phyloP scores from a whole-genome alignment of 2,888 invertebrate species.

The Onchidella celtica region DNA sequence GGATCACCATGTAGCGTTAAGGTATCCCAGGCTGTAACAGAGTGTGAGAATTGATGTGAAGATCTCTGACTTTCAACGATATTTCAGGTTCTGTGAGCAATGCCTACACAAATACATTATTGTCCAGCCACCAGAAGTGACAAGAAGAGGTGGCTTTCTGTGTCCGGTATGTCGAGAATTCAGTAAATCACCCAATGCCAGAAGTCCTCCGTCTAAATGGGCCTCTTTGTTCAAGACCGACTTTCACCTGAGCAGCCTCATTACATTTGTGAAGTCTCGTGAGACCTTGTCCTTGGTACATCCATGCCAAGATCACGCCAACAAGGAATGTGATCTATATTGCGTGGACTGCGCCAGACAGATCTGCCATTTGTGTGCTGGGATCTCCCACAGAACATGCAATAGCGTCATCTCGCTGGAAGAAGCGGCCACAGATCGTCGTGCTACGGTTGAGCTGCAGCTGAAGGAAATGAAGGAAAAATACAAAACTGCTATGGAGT shows the following conservation, averaged over 20 bases:
- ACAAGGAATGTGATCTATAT: slow-evolving; percentile 50
- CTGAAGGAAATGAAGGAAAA: background rate
- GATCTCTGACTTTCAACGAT: no score
- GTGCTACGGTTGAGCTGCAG: slow-evolving; percentile 23
- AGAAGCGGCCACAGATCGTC: slow-evolving; percentile 46
- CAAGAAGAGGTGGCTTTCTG: slow-evolving; percentile 43
- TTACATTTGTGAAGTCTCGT: slow-evolving; percentile 39
- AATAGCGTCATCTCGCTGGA: slow-evolving; percentile 44
- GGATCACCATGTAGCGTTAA: no score
- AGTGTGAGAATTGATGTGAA: no score
- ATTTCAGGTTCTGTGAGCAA: slow-evolving; percentile 47
- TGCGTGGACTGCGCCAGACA: slow-evolving; percentile 44
- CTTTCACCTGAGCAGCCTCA: slow-evolving; percentile 53
- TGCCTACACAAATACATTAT: slow-evolving; percentile 45
- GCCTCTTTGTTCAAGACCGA: slow-evolving; percentile 49
- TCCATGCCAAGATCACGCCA: background rate
- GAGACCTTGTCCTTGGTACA: no score
- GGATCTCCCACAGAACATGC: slow-evolving; percentile 52
- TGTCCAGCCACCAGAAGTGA: background rate
- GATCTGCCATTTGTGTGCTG: slow-evolving; percentile 56
- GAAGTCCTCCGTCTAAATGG: slow-evolving; percentile 47
- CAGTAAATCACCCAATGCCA: slow-evolving; percentile 33
- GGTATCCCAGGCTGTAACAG: no score
- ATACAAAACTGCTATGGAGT: background rate
- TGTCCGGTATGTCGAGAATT: slow-evolving; percentile 53